Evolutionary conservation across 1,140 invertebrate species (phyloP).

Genomic region (Acyrthosiphon pisum): DNA sequence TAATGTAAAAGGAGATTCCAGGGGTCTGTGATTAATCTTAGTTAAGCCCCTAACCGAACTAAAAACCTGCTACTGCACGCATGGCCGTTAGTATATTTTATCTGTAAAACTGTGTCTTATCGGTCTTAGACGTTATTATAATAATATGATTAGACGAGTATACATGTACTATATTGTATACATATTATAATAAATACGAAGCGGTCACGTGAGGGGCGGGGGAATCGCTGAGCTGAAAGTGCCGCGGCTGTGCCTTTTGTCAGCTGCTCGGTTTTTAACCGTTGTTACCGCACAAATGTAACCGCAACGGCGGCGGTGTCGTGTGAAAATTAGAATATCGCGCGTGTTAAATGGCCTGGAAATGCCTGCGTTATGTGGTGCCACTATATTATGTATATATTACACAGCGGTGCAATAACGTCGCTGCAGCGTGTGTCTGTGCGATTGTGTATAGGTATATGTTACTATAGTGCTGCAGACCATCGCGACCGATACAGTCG

Average conservation of each 20-base stretch:
- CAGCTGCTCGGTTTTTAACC: conserved; percentile 26
- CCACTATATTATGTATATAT: background rate
- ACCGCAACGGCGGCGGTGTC: background rate
- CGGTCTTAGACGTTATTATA: background rate
- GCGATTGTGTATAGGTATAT: background rate
- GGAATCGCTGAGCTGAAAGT: background rate
- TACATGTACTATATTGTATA: too few species aligned
- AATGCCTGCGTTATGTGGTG: background rate
- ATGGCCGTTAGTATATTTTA: background rate
- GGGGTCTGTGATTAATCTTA: too few species aligned
- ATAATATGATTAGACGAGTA: too few species aligned
- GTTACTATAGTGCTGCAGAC: background rate
- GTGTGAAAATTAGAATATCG: conserved; percentile 47
- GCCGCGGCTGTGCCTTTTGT: background rate
- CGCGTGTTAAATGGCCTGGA: conserved; percentile 44
- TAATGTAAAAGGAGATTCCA: too few species aligned
- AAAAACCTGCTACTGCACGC: too few species aligned
- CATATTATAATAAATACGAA: background rate
- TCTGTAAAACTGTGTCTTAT: background rate
- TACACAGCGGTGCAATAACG: background rate
- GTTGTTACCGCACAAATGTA: background rate
- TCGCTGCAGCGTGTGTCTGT: background rate
- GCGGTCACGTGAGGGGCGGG: background rate
- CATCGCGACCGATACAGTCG: background rate
- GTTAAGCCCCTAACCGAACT: too few species aligned